These are phyloP conservation scores for Oscheius sp. DNA, from an alignment of 2,888 invertebrate genomes.

Conservation along the genomic window DNA sequence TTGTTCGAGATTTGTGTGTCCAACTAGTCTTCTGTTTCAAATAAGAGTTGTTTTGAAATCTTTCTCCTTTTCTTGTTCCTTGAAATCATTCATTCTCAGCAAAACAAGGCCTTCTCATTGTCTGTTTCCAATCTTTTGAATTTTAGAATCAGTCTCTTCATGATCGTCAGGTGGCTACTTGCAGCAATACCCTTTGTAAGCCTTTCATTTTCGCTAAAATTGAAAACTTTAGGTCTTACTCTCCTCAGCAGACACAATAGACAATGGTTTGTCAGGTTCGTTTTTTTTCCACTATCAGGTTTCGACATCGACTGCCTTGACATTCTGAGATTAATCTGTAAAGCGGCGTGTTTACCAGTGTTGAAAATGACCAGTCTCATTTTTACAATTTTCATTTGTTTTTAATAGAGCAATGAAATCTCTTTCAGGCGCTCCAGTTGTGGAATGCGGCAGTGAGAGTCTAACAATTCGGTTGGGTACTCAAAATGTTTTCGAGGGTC, in stretches of 20 bases:
- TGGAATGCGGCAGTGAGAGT: constrained; percentile 56
- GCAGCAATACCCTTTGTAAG: not conserved
- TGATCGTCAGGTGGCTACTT: constrained; percentile 4
- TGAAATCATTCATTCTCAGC: not conserved
- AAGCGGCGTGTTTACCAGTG: not conserved
- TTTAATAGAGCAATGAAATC: not conserved
- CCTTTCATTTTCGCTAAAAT: not conserved
- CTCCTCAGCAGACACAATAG: constrained; percentile 12
- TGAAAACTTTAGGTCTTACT: constrained; percentile 13
- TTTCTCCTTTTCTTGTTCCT: not conserved
- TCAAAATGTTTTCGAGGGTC: constrained; percentile 59
- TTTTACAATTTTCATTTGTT: not conserved
- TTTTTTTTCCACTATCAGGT: not conserved
- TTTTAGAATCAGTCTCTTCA: not conserved
- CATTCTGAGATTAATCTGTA: not conserved
- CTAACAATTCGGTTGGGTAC: constrained; percentile 57
- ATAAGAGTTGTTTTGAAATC: not conserved
- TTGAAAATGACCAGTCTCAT: not conserved
- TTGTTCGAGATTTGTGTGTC: constrained; percentile 12
- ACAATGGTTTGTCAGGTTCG: constrained; percentile 25
- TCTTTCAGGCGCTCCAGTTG: constrained; percentile 50
- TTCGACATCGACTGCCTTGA: not conserved
- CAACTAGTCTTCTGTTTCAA: constrained; percentile 9
- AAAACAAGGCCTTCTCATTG: not conserved
- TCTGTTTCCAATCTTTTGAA: not conserved